A percentile compares a stretch with the other conserved stretches of the same genome.
These are phyloP conservation scores for Acropternis orthonyx DNA, from an alignment of 2,797 vertebrate genomes.

Conservation along the genomic window DNA sequence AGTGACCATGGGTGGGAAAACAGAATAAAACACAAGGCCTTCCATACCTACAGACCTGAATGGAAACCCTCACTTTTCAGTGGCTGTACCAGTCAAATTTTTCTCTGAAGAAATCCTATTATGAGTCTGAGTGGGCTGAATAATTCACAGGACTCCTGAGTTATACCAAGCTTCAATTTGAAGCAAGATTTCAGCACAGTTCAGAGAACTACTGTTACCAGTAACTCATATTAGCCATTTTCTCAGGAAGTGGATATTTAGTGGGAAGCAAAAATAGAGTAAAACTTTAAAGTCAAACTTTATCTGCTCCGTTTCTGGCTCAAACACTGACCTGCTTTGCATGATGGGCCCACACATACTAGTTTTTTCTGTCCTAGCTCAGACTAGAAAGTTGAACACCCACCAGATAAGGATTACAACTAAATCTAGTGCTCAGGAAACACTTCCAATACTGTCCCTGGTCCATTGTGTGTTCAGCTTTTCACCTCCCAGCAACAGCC, in stretches of 20 bases:
- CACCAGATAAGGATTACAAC: background rate
- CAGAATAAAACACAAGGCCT: background rate
- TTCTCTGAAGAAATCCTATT: background rate
- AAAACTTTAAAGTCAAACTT: background rate
- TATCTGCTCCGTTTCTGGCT: background rate
- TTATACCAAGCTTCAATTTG: background rate
- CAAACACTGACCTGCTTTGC: background rate
- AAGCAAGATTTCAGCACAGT: background rate
- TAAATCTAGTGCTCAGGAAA: background rate
- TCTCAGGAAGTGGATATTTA: background rate
- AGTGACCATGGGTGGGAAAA: fast-evolving
- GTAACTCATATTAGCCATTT: background rate
- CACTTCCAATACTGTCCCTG: background rate
- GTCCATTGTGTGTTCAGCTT: background rate
- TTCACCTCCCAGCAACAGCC: background rate
- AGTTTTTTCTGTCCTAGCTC: background rate
- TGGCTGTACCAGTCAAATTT: background rate
- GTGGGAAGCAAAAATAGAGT: background rate
- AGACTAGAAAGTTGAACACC: background rate
- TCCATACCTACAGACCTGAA: background rate
- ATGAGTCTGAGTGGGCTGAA: background rate
- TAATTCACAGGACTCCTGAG: background rate
- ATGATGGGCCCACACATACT: background rate
- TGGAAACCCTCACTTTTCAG: background rate
- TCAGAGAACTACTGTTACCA: background rate